Evolutionary conservation across 1,140 invertebrate species (phyloP).

Genomic region (Cherax quadricarinatus): DNA sequence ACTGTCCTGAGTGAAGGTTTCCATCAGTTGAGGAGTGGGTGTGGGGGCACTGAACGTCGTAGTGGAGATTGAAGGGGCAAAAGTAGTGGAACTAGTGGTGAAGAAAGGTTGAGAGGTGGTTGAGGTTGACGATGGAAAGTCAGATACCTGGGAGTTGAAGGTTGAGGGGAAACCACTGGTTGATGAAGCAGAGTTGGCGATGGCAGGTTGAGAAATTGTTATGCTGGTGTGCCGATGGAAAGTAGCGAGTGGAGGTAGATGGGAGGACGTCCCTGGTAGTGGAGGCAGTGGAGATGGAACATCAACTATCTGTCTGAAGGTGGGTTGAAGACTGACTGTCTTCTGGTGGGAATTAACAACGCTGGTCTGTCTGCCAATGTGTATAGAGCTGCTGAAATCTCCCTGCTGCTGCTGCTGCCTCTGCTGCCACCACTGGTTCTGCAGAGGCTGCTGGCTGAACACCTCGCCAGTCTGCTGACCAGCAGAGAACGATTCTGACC

Average conservation of each 20-base stretch:
- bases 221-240: constrained; percentile 45
- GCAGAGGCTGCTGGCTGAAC: background rate
- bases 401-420: background rate
- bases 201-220: constrained; percentile 11
- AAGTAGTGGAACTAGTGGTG: background rate
- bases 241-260: constrained; percentile 5
- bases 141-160: background rate
- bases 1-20: background rate
- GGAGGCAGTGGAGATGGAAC: background rate
- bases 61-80: background rate
- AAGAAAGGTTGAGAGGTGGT: background rate
- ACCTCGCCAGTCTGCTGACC: background rate
- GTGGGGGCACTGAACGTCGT: background rate
- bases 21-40: background rate
- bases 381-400: constrained; percentile 11
- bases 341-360: background rate
- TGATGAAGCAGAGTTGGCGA: background rate
- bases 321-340: background rate
- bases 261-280: no score
- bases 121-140: background rate
- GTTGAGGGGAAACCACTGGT: background rate
- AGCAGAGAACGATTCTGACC: constrained; percentile 1
- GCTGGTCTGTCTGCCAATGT: background rate
- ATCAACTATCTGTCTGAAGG: background rate
- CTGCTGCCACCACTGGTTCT: background rate